Evolutionary conservation across 2,888 invertebrate species (phyloP), one percentile per base, ranked within the genome.

Genomic region (Petrophora chlorosata): DNA sequence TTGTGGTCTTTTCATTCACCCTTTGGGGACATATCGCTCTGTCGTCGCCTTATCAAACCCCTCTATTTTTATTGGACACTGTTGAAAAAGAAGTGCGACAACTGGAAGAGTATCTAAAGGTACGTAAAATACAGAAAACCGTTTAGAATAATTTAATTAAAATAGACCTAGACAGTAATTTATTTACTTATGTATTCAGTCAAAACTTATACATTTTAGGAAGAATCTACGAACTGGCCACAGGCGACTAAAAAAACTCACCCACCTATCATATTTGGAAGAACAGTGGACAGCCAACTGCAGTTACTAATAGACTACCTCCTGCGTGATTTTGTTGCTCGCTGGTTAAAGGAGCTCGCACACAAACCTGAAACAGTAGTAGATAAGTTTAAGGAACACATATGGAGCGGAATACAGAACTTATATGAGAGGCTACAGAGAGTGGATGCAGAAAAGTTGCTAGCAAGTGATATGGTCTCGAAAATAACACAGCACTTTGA

Each of bases 401-500:
- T 96, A 36, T 97, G 97, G 97, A 93, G 94, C 55, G 94, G 94
- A 13, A 92, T 97, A 58, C 94, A 94, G 71, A 89, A 82, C 59
- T 81, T 97, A 29, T 94, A 95, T 70, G 94, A 94, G 47, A 92
- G 95, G 61, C 85, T 96, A 25, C 88, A 92, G 4, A 92, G 94
- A 67, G 92, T 97, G 28, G 97, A 97, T 86, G 94, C 95, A 49
- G 94, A 96, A 39, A 95, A 95, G 80, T 87, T 97, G 42, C 92
- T 97, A 45, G 96, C 97, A 2, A 94, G 93, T 71, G 96, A 95
- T 76, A 94, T 97, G 91, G 94, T 96, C 1, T 93, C 93, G 53
- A 94, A 94, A 76, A 93, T 97, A 16, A 95, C 96, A 7, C 92
- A 93, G 50, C 97, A 98, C 91, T 95, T 97, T 85, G 96, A 96